Evolutionary conservation across 2,113 vertebrate species (phyloP).

Genomic region (Xenotilapia longispinis): DNA sequence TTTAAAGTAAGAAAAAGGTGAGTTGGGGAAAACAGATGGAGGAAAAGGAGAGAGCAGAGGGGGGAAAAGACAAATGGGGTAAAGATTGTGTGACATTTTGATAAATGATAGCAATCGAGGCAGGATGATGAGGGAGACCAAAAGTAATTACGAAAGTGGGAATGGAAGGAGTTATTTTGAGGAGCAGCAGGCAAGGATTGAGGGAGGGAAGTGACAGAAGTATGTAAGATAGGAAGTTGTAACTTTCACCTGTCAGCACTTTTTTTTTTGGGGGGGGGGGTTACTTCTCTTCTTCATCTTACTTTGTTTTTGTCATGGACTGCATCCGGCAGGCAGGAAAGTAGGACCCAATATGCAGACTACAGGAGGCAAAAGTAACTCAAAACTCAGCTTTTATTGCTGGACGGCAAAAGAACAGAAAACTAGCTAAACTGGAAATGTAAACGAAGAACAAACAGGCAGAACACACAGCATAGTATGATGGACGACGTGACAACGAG

Average conservation of each 20-base stretch:
- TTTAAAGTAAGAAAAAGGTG: not conserved
- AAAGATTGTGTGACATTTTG: not conserved
- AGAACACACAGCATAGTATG: not conserved
- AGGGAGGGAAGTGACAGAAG: not conserved
- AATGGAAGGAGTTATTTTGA: not conserved
- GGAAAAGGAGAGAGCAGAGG: not conserved
- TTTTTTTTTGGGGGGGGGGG: rapidly evolving
- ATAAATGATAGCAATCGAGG: constrained; percentile 17
- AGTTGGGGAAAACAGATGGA: not conserved
- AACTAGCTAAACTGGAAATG: not conserved
- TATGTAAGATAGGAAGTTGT: not conserved
- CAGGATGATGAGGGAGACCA: not conserved
- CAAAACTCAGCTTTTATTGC: not conserved
- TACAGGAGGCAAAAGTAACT: not conserved
- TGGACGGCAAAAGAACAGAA: not conserved
- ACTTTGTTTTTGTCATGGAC: not conserved
- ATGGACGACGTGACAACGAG: not conserved
- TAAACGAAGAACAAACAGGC: not conserved
- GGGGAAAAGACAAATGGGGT: not conserved
- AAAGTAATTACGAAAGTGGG: not conserved
- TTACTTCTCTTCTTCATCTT: not conserved
- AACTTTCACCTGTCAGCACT: not conserved
- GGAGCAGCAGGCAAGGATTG: not conserved
- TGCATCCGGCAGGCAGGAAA: not conserved
- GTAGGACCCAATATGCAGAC: not conserved